Percentiles rank a stretch among this genome's conserved stretches.
These are phyloP conservation scores for Limnephilus lunatus DNA, from an alignment of 2,888 invertebrate genomes.

Conservation along the genomic window DNA sequence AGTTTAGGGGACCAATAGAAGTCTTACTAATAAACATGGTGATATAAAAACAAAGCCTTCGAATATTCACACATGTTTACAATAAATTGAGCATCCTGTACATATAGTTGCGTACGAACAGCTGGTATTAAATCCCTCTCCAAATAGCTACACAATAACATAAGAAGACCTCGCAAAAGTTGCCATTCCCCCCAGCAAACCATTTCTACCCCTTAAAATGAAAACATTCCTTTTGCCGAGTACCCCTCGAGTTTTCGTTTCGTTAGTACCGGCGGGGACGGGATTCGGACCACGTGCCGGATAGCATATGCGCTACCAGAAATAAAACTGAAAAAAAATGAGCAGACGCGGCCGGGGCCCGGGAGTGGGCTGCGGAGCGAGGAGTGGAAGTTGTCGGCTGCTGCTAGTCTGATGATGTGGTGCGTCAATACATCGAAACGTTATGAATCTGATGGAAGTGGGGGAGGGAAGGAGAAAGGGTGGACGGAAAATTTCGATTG, in stretches of 20 bases:
- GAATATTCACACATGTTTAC: neutral
- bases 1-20: no score
- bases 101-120: constrained; percentile 12
- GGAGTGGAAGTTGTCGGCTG: neutral
- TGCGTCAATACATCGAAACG: neutral
- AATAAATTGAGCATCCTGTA: neutral
- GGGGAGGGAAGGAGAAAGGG: no score
- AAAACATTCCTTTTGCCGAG: neutral
- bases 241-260: neutral
- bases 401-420: constrained; percentile 25
- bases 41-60: no score
- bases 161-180: neutral
- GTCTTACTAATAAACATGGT: no score
- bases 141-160: neutral
- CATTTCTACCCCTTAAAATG: no score
- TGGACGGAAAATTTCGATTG: no score
- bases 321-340: constrained; percentile 43
- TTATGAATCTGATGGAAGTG: neutral
- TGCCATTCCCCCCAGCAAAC: neutral
- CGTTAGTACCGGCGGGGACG: neutral
- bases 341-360: neutral
- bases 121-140: constrained; percentile 3
- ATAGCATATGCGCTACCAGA: constrained; percentile 48
- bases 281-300: constrained; percentile 40
- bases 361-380: neutral